Percentiles rank a stretch among this genome's conserved stretches.
These are phyloP conservation scores for Psix sp. DNA, from an alignment of 1,140 invertebrate genomes.

Conservation along the genomic window DNA sequence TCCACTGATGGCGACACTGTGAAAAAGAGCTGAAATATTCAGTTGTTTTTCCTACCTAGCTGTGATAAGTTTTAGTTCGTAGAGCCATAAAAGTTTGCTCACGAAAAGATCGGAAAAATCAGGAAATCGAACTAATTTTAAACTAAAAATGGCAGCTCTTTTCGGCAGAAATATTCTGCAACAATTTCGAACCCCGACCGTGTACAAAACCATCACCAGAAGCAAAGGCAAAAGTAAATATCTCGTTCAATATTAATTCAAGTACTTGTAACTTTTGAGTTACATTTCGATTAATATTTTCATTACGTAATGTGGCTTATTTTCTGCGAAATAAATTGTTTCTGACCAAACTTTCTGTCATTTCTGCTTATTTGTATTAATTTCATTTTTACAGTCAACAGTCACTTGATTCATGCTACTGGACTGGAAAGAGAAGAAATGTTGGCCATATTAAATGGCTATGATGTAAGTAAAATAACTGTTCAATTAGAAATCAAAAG, in stretches of 20 bases:
- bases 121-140: not conserved
- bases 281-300: conserved; percentile 22
- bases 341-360: not conserved
- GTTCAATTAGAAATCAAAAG: not conserved
- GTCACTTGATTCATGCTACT: conserved; percentile 94
- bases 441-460: conserved; percentile 88
- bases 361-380: conserved; percentile 5
- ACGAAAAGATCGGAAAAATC: not conserved
- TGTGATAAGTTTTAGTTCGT: too few species aligned
- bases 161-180: conserved; percentile 76
- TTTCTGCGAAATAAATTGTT: conserved; percentile 11
- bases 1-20: too few species aligned
- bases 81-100: too few species aligned
- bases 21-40: too few species aligned
- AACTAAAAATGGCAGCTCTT: conserved; percentile 79
- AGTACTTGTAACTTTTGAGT: conserved; percentile 1
- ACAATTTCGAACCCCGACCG: conserved; percentile 75
- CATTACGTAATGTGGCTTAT: conserved; percentile 66
- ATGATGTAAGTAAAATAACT: conserved; percentile 82
- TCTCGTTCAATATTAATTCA: conserved; percentile 5
- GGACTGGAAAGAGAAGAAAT: conserved; percentile 94
- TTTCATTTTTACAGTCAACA: conserved; percentile 81
- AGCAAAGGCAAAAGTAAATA: conserved; percentile 73
- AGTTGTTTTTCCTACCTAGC: too few species aligned
- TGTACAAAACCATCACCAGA: conserved; percentile 69